Evolutionary conservation across 2,888 invertebrate species (phyloP), one percentile per base, ranked within the genome.

Genomic region (Lepeophtheirus nordmannii): DNA sequence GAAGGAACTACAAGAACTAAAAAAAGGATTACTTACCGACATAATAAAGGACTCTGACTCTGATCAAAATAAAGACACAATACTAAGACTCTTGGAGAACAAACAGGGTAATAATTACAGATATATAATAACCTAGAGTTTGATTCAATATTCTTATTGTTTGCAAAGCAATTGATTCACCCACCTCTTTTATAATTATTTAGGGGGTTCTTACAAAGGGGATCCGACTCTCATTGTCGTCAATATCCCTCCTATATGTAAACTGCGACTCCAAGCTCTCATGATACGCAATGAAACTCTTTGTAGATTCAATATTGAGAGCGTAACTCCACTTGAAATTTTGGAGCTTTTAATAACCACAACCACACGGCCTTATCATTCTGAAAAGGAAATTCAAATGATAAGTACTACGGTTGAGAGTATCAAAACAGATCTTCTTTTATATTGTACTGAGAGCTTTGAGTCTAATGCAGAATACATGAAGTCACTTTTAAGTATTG

Each of bases 251-350:
- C 53, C 53, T 8, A 5, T 46, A 14, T 46, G 53, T 46, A 46
- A 46, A 17, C 53, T 46, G 5, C 53, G 53, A 46, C 53, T 46
- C 2, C 53, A 46, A 17, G 14, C 53, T 46, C 53, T 46, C 53
- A 46, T 46, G 53, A 46, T 46, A 14, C 53, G 53, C 53, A 46
- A 46, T 46, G 53, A 46, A 46, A 46, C 53, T 17, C 53, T 46
- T 17, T 46, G 53, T 17, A 14, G 53, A 14, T 46, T 14, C 8
- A 46, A 46, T 46, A 46, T 46, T 17, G 53, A 46, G 8, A 46
- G 53, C 53, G 5, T 46, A 2, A n/a, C 53, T n/a, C n/a, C 53
- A 14, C 1, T 3, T 46, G 53, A 46, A 17, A 14, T 46, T 3
- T n/a, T n/a, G 17, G 53, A 46, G 53, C 53, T 46, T 17, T 46